Evolutionary conservation across 1,140 invertebrate species (phyloP).

Genomic region (Ceratosolen solmsi): DNA sequence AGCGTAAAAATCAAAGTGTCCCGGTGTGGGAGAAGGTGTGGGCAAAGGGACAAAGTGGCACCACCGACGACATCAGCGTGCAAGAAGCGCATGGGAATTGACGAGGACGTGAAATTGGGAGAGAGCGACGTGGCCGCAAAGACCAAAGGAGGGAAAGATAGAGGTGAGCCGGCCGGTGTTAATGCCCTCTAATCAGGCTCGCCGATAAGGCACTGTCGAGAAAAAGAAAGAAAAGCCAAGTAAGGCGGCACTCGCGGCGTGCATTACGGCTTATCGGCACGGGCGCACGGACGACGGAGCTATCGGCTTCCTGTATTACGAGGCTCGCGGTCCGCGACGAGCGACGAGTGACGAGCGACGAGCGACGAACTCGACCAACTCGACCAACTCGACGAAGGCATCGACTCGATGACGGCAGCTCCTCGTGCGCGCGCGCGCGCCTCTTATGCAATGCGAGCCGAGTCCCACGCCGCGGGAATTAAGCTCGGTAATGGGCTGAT

Average conservation of each 20-base stretch:
- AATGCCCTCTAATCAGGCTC: slow-evolving; percentile 53
- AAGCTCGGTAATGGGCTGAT: neutral
- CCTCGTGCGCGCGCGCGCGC: neutral
- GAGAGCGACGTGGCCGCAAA: no score
- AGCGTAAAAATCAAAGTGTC: no score
- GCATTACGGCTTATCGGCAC: slow-evolving; percentile 41
- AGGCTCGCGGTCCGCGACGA: neutral
- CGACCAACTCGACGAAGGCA: neutral
- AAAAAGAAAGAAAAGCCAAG: slow-evolving; percentile 33
- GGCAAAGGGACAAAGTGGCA: no score
- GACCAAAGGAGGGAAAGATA: slow-evolving; percentile 6
- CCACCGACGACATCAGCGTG: no score
- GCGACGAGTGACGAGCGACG: neutral
- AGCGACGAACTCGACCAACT: neutral
- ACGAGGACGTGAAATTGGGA: no score
- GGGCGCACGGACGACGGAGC: slow-evolving; percentile 38
- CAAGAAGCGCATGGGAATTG: no score
- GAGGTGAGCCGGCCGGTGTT: slow-evolving; percentile 46
- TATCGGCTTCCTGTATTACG: slow-evolving; percentile 50
- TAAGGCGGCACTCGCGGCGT: slow-evolving; percentile 3
- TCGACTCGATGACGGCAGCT: neutral
- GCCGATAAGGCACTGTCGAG: slow-evolving; percentile 32
- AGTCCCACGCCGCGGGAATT: neutral
- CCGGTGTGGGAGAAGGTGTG: no score
- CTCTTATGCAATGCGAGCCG: neutral